Evolutionary conservation across 2,888 invertebrate genomes (phyloP), one percentile per base, ranked within the genome.

Genomic region (Amaurobius ferox): DNA sequence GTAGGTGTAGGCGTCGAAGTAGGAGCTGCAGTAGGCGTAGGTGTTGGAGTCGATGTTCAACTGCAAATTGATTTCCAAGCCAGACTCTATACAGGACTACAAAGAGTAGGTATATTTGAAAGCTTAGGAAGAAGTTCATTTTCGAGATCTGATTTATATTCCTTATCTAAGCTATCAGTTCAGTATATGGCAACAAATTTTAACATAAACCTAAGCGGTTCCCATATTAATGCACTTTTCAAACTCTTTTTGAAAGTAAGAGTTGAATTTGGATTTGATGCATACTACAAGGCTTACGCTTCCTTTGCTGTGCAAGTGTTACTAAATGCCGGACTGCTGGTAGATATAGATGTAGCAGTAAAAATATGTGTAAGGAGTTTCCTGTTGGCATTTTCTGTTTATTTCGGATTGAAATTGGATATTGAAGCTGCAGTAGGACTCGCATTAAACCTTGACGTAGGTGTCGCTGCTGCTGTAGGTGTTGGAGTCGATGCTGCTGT

Each of bases 1-100:
- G 70, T 19, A 5, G 71, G n/a, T 35, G 70, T 40, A n/a, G 74
- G 62, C 11, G 67, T 68, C 1, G 48, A 16, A 9, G 28, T 64
- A 13, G 80, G 23, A 62, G 62, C 9, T 5, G 64, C 11, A 2
- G 74, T 62, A 0, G 74, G 32, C 1, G 16, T 61, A 16, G 81
- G 70, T n/a, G 61, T 55, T 16, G 44, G 44, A 44, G 44, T 44
- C 9, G 44, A 16, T 16, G 44, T 44, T 44, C 11, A 1, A 16
- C 35, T 35, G 35, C 11, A 16, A 44, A 7, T 44, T 16, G 16
- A 44, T 9, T 44, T 44, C 44, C 6, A 16, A 16, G 6, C 16
- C 6, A 2, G n/a, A 16, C 16, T 44, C 2, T 16, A 13, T 16
- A 2, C 44, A 2, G 9, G 44, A 16, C 6, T 44, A 5, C 6